Evolutionary conservation across 2,888 invertebrate species (phyloP), one percentile per base, ranked within the genome.

Genomic region (Troides oblongomaculatus): DNA sequence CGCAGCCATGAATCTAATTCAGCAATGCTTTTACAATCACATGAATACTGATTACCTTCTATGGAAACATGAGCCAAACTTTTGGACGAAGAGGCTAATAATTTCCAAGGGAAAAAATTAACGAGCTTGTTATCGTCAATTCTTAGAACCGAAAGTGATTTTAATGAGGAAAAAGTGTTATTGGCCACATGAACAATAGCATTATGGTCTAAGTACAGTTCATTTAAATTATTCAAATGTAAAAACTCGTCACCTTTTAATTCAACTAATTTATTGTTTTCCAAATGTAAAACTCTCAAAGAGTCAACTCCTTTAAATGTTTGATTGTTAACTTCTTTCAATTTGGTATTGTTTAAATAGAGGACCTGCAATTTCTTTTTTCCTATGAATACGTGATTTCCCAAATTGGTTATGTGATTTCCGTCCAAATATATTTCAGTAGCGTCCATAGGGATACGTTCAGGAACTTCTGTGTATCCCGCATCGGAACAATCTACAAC

Each of bases 391-490:
- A 96, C 95, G 88, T 97, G 97, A 88, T 96, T 96, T 77, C 95
- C 95, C 73, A 97, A 93, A 81, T 96, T 94, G 72, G 95, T 95
- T 75, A 97, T 94, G 81, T 95, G 93, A 87, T 97, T 97, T 64
- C 97, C 97, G 86, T 97, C 97, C 81, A 97, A 93, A 91, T 96
- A 96, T 81, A 97, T 96, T 90, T 97, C 96, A 64, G 97, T 97
- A 69, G 97, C 97, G 87, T 97, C 97, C 96, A 97, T 97, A 36
- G 97, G 97, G 77, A 97, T 95, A 79, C 95, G 94, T 74, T 95
- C 94, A 23, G 97, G 97, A 56, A 97, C 95, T 80, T 93, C 93
- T 70, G 94, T 94, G 80, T 95, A 96, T 62, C 95, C 95, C 64
- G 95, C 95, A 80, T 95, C 95, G 64, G 96, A 95, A 86, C 97